These are phyloP conservation scores for Lichenostomus cassidix DNA, from an alignment of 2,113 vertebrate genomes.

Conservation along the genomic window DNA sequence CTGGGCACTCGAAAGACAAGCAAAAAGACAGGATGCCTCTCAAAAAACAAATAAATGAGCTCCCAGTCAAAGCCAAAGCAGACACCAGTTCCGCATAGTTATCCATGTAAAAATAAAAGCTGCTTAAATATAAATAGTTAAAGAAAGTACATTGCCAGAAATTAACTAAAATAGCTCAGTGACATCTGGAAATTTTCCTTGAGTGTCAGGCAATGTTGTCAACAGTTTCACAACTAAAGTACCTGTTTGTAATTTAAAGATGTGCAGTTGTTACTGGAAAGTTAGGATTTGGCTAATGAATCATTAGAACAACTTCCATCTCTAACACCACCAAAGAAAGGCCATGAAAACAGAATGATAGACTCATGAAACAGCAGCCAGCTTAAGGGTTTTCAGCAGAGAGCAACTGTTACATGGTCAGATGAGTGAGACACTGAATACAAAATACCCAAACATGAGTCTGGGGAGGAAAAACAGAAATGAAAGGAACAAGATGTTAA, in stretches of 20 bases:
- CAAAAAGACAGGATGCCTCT: background rate
- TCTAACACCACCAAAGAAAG: background rate
- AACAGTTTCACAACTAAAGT: background rate
- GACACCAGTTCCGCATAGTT: background rate
- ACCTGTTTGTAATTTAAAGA: background rate
- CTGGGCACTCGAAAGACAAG: background rate
- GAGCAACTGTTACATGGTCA: background rate
- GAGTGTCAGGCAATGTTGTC: background rate
- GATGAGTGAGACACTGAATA: background rate
- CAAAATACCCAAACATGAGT: background rate
- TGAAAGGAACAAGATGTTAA: conserved; percentile 5
- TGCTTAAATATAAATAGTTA: background rate
- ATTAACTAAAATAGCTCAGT: background rate
- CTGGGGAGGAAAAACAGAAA: background rate
- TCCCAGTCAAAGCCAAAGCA: background rate
- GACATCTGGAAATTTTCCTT: background rate
- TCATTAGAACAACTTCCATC: background rate
- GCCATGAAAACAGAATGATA: background rate
- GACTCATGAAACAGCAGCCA: background rate
- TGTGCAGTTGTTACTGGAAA: background rate
- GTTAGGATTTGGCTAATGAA: background rate
- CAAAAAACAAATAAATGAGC: background rate
- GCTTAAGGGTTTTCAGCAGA: background rate
- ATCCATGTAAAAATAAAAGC: background rate
- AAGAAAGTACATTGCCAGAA: background rate